A percentile compares a stretch with the other conserved stretches of the same genome.
phyloP scores from a whole-genome alignment of 92 coral and sea anemone genomes.

The Palythoa grandiflora region DNA sequence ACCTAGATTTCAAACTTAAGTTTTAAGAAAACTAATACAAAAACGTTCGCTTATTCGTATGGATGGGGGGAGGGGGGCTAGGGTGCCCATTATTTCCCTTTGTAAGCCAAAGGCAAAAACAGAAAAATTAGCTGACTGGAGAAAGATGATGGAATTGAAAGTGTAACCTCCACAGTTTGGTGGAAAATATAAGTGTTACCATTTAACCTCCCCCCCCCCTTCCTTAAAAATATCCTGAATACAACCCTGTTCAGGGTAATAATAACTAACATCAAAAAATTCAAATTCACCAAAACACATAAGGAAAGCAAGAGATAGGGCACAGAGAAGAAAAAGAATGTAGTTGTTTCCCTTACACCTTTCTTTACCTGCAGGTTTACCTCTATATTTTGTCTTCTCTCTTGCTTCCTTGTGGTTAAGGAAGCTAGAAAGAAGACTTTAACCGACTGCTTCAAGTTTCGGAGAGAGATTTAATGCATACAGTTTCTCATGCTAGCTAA shows the following conservation, averaged over 20 bases:
- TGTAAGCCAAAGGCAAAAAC: background rate
- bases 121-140: too few species aligned
- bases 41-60: too few species aligned
- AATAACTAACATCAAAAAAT: background rate
- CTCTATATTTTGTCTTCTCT: background rate
- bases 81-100: background rate
- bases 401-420: background rate
- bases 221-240: background rate
- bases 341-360: constrained; percentile 5
- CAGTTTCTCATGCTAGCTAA: constrained; percentile 1
- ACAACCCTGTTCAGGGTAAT: background rate
- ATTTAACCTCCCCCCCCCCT: background rate
- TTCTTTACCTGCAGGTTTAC: background rate
- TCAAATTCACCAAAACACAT: background rate
- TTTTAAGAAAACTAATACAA: too few species aligned
- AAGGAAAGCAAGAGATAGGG: background rate
- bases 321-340: constrained; percentile 1
- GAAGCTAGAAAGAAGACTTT: background rate
- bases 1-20: too few species aligned
- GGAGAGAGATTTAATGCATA: background rate
- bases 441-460: background rate
- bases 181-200: too few species aligned
- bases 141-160: too few species aligned
- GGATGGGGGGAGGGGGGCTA: background rate
- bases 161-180: too few species aligned